Base-by-base conservation (phyloP, 2,888 invertebrate species). In the Euclidia mi region DNA sequence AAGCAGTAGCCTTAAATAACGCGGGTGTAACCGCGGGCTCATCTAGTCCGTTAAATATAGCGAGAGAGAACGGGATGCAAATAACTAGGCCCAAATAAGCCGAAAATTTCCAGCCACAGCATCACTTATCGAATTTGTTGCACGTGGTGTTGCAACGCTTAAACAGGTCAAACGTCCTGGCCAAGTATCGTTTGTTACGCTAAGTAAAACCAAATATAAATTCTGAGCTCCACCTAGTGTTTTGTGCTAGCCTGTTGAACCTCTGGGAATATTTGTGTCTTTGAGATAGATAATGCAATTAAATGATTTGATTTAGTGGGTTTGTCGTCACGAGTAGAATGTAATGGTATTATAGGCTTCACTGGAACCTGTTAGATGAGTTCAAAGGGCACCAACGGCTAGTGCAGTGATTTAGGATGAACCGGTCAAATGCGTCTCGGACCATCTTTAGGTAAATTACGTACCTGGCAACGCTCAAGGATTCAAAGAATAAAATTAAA, bases 171-270 rank as follows among this genome's bases (percentile, higher is more conserved):
- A 56, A 28, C 28, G 25, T 10, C 10, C 31, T 12, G 49, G 45
- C 31, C 45, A 32, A 49, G 28, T 17, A 14, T 15, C 9, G 15
- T 37, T 18, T 9, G 37, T 29, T n/a, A n/a, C n/a, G n/a, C n/a
- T n/a, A 35, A 44, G 37, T 29, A 20, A 44, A 44, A 35, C 37
- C 12, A 41, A 12, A 35, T 35, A 46, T 46, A 35, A 56, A 34
- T 34, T 6, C 14, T 34, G 34, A 29, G 41, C 38, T 11, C 25
- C 15, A n/a, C n/a, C 11, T 37, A 29, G 29, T 45, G 50, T 56
- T 56, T 50, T 56, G 56, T 34, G 9, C 38, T 40, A 48, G 50
- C 56, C 56, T 56, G 56, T 56, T 56, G 56, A 56, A 41, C 45
- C 7, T 34, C 14, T 14, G 7, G 29, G 40, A 34, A 41, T 56